Conservation (phyloP, 2,888 invertebrate species). For the Drosophila maculinotata region DNA sequence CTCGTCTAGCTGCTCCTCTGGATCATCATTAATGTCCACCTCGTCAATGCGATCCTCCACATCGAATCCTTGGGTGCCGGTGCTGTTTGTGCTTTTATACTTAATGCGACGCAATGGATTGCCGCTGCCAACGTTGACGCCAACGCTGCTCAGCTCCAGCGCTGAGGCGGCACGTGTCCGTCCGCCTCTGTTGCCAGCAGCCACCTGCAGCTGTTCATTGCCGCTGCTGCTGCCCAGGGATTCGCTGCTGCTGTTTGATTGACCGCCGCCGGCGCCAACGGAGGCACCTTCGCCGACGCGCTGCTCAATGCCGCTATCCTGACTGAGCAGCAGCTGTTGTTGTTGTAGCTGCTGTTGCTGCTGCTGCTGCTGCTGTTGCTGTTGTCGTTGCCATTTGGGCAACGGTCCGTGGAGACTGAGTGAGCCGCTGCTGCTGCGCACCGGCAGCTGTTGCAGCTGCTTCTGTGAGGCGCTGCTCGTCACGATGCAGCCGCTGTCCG, state of each 20-base stretch:
- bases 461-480: slow-evolving; percentile 64
- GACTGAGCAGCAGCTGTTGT: slow-evolving; percentile 80
- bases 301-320: slow-evolving; percentile 84
- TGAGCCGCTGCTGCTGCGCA: slow-evolving; percentile 82
- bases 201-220: slow-evolving; percentile 64
- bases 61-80: slow-evolving; percentile 76
- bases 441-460: slow-evolving; percentile 63
- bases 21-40: slow-evolving; percentile 72
- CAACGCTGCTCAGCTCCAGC: slow-evolving; percentile 63
- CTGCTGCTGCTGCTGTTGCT: slow-evolving; percentile 42
- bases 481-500: slow-evolving; percentile 82
- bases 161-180: slow-evolving; percentile 67
- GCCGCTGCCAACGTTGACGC: slow-evolving; percentile 2
- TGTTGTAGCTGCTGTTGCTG: slow-evolving; percentile 44
- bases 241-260: slow-evolving; percentile 78
- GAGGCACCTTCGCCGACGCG: slow-evolving; percentile 52
- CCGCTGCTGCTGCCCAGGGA: slow-evolving; percentile 79
- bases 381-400: slow-evolving; percentile 69
- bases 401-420: slow-evolving; percentile 75
- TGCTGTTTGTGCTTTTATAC: slow-evolving; percentile 80
- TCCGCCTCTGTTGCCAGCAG: slow-evolving; percentile 38
- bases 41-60: slow-evolving; percentile 82
- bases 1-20: slow-evolving; percentile 57
- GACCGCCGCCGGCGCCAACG: slow-evolving; percentile 51
- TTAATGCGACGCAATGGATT: slow-evolving; percentile 69